Evolutionary conservation across 2,888 invertebrate genomes (phyloP), one percentile per base, ranked within the genome.

Genomic region (Lomographa bimaculata): DNA sequence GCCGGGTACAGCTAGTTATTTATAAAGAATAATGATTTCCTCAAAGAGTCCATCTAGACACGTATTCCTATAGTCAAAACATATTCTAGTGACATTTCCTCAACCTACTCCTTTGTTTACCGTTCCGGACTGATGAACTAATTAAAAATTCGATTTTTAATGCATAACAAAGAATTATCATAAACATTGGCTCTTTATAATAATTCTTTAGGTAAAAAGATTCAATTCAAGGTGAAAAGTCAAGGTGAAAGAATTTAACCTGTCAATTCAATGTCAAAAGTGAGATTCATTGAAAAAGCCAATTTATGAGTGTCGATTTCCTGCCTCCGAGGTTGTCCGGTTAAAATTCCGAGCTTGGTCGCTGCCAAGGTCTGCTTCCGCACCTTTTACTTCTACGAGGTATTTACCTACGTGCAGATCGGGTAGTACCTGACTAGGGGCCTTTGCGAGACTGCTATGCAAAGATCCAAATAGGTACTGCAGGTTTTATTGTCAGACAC

Each of bases 291-390:
- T 36, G 42, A 43, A 26, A 42, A 12, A 19, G 7, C 16, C 23
- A 25, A 33, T 35, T 7, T 21, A 28, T 14, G 10, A 20, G 24
- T 28, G 5, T 9, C n/a, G 5, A 33, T 39, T 52, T 52, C 51
- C 51, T 36, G 48, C 38, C 7, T 27, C 21, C 48, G 48, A 52
- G 51, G 51, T 11, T 39, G 36, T 5, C 48, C 42, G 21, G 40
- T 46, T 44, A 14, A 38, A 52, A 51, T 51, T 43, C 48, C 41
- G 35, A 20, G 8, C 6, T n/a, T 21, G 48, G 38, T 48, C 43
- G 44, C 43, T 12, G 18, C 18, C 43, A 33, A 44, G 51, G 49
- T 24, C 41, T 19, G n/a, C 17, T 38, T 46, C 46, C 46, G 36
- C 26, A 33, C 48, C 51, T 52, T 46, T 52, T 52, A 52, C 48